Base-by-base conservation (phyloP, 2,888 invertebrate genomes). In the Tachina fera region DNA sequence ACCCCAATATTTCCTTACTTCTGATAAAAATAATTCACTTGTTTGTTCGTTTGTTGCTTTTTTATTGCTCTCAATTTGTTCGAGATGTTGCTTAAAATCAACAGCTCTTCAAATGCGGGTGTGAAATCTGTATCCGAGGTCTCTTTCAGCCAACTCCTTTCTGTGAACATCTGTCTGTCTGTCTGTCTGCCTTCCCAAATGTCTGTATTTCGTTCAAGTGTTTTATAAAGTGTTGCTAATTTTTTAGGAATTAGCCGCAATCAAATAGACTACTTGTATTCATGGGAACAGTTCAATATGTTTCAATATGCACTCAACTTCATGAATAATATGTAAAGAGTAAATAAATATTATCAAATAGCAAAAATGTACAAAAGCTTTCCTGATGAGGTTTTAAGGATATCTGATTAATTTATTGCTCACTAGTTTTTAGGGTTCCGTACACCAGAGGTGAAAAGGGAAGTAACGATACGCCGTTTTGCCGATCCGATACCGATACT, bases 91-190 rank as follows among this genome's bases (percentile, higher is more conserved):
- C 79, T 82, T 22, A 41, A 47, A 61, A 61, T 75, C 81, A 72
- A 74, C 77, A 77, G 45, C 60, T 72, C 60, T 67, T 53, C 16
- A 87, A 78, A 87, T 88, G 86, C 88, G 88, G 88, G 88, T 88
- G 87, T 83, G 82, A 79, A 83, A 79, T 68, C 1, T 31, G 31
- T 31, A 72, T 45, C 68, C 74, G 79, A 60, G 78, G 79, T 67
- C 13, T 9, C 22, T 53, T 65, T 11, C 11, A 22, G n/a, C 47
- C 13, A 22, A 14, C 2, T 63, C 45, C 2, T 6, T 10, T 67
- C 41, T 16, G 31, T 1, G 6, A 31, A 4, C 4, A 3, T 22
- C 22, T 22, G 22, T 22, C 22, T 22, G 22, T 22, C 22, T 31
- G 31, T 49, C 14, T 49, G 47, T 14, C 13, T 22, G 14, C 11